A percentile compares a stretch with the other conserved stretches of the same genome.
Conservation (phyloP, 2,888 invertebrate genomes). For the Ichneumoninae sp. region DNA sequence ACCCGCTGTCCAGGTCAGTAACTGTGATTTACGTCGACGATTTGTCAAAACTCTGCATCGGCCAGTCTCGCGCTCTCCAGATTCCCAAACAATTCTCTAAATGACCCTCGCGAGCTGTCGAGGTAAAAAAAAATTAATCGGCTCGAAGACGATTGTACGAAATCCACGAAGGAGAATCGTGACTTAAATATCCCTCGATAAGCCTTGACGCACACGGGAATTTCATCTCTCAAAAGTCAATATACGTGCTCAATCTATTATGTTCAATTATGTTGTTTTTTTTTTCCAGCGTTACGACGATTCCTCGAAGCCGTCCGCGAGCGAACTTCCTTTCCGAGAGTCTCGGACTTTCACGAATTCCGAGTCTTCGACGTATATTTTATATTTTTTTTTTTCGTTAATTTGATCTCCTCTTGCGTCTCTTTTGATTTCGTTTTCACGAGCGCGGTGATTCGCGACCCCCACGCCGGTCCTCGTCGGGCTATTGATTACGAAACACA, state of each 20-base stretch:
- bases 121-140: neutral
- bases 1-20: slow-evolving; percentile 93
- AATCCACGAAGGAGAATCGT: neutral
- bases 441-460: neutral
- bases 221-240: slow-evolving; percentile 8
- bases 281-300: slow-evolving; percentile 11
- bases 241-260: slow-evolving; percentile 1
- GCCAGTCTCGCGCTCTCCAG: neutral
- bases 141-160: neutral
- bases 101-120: neutral
- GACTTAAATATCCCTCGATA: neutral
- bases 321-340: neutral
- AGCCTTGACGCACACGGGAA: neutral
- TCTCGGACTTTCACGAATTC: neutral
- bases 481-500: slow-evolving; percentile 79
- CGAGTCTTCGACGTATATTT: neutral
- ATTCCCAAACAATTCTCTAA: neutral
- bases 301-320: neutral
- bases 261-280: slow-evolving; percentile 3
- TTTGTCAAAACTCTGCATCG: neutral
- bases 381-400: slow-evolving; percentile 17
- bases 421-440: slow-evolving; percentile 1
- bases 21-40: neutral
- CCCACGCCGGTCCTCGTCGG: neutral
- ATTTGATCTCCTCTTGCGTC: neutral